phyloP scores from a whole-genome alignment of 2,888 invertebrate genomes.

The Ligdia adustata region DNA sequence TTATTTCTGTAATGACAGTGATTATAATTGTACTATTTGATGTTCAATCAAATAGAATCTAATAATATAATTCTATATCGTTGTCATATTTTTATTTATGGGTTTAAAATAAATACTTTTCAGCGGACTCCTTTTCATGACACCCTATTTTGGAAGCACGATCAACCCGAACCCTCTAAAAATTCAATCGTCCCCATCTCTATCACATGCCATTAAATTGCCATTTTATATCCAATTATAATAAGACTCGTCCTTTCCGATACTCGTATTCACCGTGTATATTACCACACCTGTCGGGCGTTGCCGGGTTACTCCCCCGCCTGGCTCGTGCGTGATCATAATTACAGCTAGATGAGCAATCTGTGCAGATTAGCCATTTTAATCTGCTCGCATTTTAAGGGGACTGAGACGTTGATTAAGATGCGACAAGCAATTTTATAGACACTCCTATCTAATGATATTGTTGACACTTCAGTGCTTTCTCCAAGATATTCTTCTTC shows the following conservation, averaged over 20 bases:
- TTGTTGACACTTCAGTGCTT: no score
- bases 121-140: no score
- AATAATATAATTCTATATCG: no score
- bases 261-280: constrained; percentile 12
- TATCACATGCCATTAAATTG: not conserved
- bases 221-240: constrained; percentile 8
- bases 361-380: constrained; percentile 68
- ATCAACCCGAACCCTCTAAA: no score
- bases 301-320: constrained; percentile 69
- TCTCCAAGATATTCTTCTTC: no score
- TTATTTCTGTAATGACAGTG: no score
- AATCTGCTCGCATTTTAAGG: constrained; percentile 56
- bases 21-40: no score
- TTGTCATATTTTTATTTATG: no score
- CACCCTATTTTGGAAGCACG: no score
- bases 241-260: constrained; percentile 1
- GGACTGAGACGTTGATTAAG: constrained; percentile 30
- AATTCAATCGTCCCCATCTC: not conserved
- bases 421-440: constrained; percentile 36
- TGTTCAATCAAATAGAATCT: no score
- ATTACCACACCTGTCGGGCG: constrained; percentile 45
- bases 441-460: not conserved
- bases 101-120: no score
- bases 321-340: constrained; percentile 59
- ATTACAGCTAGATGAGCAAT: constrained; percentile 74